A percentile compares a stretch with the other conserved stretches of the same genome.
These are phyloP conservation scores for Nesidiocoris tenuis DNA, from an alignment of 2,888 invertebrate species.

Conservation along the genomic window DNA sequence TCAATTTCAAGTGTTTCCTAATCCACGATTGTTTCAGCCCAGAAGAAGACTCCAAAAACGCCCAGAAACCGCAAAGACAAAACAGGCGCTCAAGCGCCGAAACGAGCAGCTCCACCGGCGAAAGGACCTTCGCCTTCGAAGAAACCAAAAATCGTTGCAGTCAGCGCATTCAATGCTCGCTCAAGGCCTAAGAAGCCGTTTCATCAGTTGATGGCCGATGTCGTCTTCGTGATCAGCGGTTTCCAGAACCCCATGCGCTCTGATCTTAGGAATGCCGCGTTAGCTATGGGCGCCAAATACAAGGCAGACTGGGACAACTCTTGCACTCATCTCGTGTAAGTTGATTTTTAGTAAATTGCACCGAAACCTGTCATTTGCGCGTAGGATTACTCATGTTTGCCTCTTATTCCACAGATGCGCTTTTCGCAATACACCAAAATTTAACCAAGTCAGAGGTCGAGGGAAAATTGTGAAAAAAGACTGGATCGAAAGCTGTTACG, in stretches of 20 bases:
- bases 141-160: constrained; percentile 14
- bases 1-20: too few species aligned
- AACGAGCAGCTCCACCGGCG: neutral
- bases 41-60: constrained; percentile 14
- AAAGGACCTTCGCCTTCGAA: neutral
- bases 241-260: constrained; percentile 79
- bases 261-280: constrained; percentile 65
- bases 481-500: constrained; percentile 73
- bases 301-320: constrained; percentile 69
- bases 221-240: constrained; percentile 80
- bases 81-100: neutral
- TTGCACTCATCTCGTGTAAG: constrained; percentile 85
- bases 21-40: too few species aligned
- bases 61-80: constrained; percentile 6
- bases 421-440: constrained; percentile 85
- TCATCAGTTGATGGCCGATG: constrained; percentile 63
- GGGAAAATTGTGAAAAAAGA: constrained; percentile 66
- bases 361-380: too few species aligned
- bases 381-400: too few species aligned
- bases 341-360: neutral
- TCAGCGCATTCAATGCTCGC: constrained; percentile 9
- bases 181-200: constrained; percentile 57
- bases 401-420: constrained; percentile 81
- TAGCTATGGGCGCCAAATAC: constrained; percentile 77
- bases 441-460: constrained; percentile 66